Conservation (phyloP, 1,140 invertebrate species). For the Tribolium castaneum region DNA sequence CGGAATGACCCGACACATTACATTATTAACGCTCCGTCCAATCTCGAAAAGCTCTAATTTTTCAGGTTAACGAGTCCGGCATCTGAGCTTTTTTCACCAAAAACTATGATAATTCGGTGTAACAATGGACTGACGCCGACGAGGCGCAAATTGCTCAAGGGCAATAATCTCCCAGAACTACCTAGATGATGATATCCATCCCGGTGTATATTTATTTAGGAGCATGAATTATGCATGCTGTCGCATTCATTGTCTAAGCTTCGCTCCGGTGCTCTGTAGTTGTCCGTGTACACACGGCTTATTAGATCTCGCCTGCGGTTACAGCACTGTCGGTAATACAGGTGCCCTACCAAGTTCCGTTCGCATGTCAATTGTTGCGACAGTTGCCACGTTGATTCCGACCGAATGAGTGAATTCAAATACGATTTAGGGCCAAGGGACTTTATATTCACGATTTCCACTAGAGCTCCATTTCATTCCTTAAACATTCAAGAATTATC, state of each 20-base stretch:
- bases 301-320: conserved; percentile 43
- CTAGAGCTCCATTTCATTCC: too few species aligned
- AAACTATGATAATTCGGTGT: conserved; percentile 39
- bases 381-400: not conserved
- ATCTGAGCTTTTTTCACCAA: not conserved
- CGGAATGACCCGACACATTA: conserved; percentile 21
- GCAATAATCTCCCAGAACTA: conserved; percentile 42
- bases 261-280: conserved; percentile 37
- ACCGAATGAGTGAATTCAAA: not conserved
- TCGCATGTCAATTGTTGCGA: conserved; percentile 12
- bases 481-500: too few species aligned
- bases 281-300: conserved; percentile 45
- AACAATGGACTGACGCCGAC: conserved; percentile 35
- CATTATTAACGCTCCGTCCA: conserved; percentile 16
- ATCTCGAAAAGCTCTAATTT: conserved; percentile 12
- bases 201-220: conserved; percentile 55
- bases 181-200: conserved; percentile 51
- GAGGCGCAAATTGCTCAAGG: conserved; percentile 44
- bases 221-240: conserved; percentile 55
- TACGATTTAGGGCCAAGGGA: not conserved
- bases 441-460: too few species aligned
- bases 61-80: conserved; percentile 14
- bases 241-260: conserved; percentile 49
- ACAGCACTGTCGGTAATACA: conserved; percentile 10
- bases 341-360: not conserved